These are phyloP conservation scores for Synchiropus splendidus DNA, from an alignment of 2,113 vertebrate genomes.

Conservation along the genomic window DNA sequence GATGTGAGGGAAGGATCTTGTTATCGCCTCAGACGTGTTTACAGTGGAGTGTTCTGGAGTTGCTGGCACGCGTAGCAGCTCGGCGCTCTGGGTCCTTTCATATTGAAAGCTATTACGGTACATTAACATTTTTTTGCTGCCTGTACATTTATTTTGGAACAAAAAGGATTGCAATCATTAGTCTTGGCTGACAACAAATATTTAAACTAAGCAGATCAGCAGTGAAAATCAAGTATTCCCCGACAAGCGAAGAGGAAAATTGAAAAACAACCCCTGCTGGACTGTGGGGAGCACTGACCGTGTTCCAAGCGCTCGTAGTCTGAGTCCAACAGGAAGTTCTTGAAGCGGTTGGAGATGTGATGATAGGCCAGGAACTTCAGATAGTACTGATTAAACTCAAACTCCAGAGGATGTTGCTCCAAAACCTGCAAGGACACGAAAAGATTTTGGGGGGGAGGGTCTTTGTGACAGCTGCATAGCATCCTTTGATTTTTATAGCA, in stretches of 20 bases:
- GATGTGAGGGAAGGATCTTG: too few species aligned
- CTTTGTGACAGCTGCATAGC: slow-evolving; percentile 15
- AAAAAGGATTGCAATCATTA: too few species aligned
- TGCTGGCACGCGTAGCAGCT: too few species aligned
- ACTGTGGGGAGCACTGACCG: slow-evolving; percentile 69
- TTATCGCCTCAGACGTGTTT: too few species aligned
- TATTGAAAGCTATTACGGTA: too few species aligned
- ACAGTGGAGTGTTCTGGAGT: too few species aligned
- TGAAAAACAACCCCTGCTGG: slow-evolving; percentile 1
- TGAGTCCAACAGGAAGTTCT: slow-evolving; percentile 96
- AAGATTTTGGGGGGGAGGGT: neutral
- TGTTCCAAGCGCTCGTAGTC: slow-evolving; percentile 96
- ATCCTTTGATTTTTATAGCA: slow-evolving; percentile 11
- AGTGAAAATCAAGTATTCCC: neutral
- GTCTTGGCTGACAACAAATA: too few species aligned
- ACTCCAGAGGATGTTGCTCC: slow-evolving; percentile 88
- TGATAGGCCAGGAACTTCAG: slow-evolving; percentile 97
- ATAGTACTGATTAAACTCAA: slow-evolving; percentile 98
- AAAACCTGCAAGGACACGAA: slow-evolving; percentile 73
- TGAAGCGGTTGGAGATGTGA: slow-evolving; percentile 93
- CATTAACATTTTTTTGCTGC: too few species aligned
- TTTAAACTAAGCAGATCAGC: too few species aligned
- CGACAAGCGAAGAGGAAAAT: neutral
- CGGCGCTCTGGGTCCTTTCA: too few species aligned
- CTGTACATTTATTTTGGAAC: too few species aligned